A percentile compares a stretch with the other conserved stretches of the same genome.
Evolutionary conservation across 1,140 invertebrate species (phyloP).

Genomic region (Patella vulgata): DNA sequence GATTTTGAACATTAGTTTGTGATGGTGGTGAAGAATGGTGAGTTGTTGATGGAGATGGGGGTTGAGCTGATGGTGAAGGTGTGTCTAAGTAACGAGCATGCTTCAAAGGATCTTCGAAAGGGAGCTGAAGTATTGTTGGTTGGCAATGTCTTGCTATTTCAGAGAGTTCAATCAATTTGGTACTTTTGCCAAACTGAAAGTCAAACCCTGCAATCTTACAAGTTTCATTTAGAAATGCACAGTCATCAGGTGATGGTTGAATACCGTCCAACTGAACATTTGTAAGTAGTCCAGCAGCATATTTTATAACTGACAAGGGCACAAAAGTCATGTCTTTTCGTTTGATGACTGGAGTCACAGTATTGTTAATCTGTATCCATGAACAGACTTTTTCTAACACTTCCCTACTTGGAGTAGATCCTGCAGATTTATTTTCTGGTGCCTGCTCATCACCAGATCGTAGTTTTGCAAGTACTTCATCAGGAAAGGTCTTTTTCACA

Average conservation of each 20-base stretch:
- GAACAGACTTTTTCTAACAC: conserved; percentile 73
- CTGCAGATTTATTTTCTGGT: conserved; percentile 9
- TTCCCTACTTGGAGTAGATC: conserved; percentile 8
- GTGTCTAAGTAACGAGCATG: conserved; percentile 58
- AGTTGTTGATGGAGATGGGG: conserved; percentile 6
- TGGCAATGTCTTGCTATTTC: conserved; percentile 47
- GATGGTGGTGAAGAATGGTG: not conserved
- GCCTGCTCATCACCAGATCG: conserved; percentile 64
- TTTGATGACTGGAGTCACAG: conserved; percentile 88
- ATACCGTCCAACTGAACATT: conserved; percentile 42
- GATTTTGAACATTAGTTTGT: too few species aligned
- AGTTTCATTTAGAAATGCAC: conserved; percentile 53
- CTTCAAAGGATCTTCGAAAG: conserved; percentile 57
- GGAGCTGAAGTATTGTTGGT: conserved; percentile 53
- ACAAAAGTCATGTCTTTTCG: conserved; percentile 83
- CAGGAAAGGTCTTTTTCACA: conserved; percentile 73
- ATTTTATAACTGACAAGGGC: conserved; percentile 77
- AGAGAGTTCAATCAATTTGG: conserved; percentile 50
- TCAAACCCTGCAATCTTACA: conserved; percentile 60
- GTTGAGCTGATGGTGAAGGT: conserved; percentile 1
- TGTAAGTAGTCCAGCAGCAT: conserved; percentile 56
- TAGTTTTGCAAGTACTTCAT: conserved; percentile 80
- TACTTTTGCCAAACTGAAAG: conserved; percentile 56
- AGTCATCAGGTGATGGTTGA: conserved; percentile 48
- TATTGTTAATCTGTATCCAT: conserved; percentile 93